Evolutionary conservation across 1,140 invertebrate species (phyloP).

Genomic region (Temnothorax nylanderi): DNA sequence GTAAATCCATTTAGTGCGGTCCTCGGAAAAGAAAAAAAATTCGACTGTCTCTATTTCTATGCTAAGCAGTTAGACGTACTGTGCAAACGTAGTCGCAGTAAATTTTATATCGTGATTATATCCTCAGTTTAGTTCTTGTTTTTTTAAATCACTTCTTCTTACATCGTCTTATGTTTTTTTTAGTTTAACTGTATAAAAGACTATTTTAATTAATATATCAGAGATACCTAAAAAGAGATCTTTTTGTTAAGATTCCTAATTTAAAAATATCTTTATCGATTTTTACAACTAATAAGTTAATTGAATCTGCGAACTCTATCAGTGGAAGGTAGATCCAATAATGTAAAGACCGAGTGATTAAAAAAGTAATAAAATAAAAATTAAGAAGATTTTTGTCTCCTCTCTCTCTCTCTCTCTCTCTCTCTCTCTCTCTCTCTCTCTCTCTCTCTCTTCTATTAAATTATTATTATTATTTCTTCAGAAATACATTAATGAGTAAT

Average conservation of each 20-base stretch:
- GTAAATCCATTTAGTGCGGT: constrained; percentile 49
- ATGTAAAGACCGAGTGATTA: background rate
- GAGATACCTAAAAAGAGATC: background rate
- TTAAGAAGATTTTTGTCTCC: background rate
- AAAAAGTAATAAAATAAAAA: background rate
- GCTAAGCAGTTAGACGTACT: constrained; percentile 36
- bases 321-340: background rate
- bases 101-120: constrained; percentile 24
- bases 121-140: background rate
- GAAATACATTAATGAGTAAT: constrained; percentile 1
- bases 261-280: background rate
- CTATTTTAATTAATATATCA: background rate
- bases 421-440: too few relatives aligned
- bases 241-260: background rate
- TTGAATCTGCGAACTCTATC: background rate
- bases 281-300: background rate
- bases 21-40: constrained; percentile 44
- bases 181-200: background rate
- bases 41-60: constrained; percentile 43
- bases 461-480: background rate
- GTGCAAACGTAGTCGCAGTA: constrained; percentile 28
- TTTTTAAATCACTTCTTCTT: background rate
- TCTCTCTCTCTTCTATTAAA: too few relatives aligned
- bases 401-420: background rate
- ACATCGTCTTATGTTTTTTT: background rate